Evolutionary conservation across 1,140 invertebrate species (phyloP).

Genomic region (Zaprionus davidi): DNA sequence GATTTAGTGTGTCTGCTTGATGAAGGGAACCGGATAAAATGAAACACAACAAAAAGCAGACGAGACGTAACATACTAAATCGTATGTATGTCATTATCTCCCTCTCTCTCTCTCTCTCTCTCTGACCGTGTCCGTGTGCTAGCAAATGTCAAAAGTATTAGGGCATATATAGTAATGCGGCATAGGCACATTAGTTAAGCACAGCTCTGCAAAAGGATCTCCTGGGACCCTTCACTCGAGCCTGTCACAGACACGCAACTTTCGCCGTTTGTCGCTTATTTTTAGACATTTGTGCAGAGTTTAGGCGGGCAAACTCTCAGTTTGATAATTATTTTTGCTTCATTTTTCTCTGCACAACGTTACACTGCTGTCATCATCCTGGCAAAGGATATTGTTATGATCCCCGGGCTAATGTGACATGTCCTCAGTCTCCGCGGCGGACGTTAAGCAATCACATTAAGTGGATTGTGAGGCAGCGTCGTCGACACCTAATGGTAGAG

Average conservation of each 20-base stretch:
- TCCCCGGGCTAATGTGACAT: conserved; percentile 40
- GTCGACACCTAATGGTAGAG: neutral
- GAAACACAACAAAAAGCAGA: conserved; percentile 15
- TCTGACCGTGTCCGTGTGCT: conserved; percentile 24
- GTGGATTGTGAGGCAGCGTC: conserved; percentile 37
- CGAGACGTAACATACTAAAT: neutral
- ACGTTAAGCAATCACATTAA: conserved; percentile 67
- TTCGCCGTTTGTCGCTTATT: conserved; percentile 33
- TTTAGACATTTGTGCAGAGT: conserved; percentile 42
- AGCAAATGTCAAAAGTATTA: conserved; percentile 48
- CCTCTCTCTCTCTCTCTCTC: neutral
- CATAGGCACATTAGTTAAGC: conserved; percentile 18
- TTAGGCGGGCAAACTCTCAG: conserved; percentile 19
- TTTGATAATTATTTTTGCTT: conserved; percentile 27
- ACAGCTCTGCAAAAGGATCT: conserved; percentile 13
- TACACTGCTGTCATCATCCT: conserved; percentile 30
- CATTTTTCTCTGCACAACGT: neutral
- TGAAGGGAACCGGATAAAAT: conserved; percentile 27
- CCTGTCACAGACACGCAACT: conserved; percentile 42
- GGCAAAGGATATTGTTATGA: conserved; percentile 49
- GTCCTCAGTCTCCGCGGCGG: conserved; percentile 22
- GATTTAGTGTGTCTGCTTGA: conserved; percentile 28
- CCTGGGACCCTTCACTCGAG: conserved; percentile 20
- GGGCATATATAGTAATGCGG: conserved; percentile 7
- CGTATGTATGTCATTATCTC: neutral